Evolutionary conservation across 2,797 vertebrate species (phyloP), one percentile per base, ranked within the genome.

Genomic region (Microctenopoma steveboyesi): DNA sequence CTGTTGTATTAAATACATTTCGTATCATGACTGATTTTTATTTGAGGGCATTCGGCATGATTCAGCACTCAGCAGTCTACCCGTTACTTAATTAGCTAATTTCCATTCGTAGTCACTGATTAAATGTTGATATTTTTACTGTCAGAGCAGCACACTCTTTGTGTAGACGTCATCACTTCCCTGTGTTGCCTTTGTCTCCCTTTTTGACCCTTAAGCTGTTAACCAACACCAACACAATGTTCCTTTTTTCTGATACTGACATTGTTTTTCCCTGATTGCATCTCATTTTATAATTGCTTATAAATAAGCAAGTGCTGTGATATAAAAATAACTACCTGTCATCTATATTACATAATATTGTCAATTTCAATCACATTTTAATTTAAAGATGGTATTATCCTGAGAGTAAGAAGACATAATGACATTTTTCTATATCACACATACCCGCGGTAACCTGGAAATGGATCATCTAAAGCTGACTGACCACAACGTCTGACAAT

Each of bases 111-210:
- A 43, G 68, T 46, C 46, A 39, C 28, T 52, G 63, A 82, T 80
- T 72, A 67, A 82, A 67, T 79, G 61, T 65, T 76, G 70, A 51
- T 78, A 72, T 61, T 69, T 33, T 55, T 71, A 69, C 46, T 64
- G 73, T 80, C 74, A 78, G 47, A 74, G 60, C 69, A 76, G 43
- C 42, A 27, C 11, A 22, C 14, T 52, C 1, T 82, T 80, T 61
- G 52, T 76, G 54, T 69, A 45, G 40, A 61, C 40, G 16, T 35
- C 48, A 40, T 5, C 39, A 58, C 33, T 54, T 57, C 39, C 33
- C n/a, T 63, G 46, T 14, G 3, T 63, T 52, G 18, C 30, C 42
- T 15, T 42, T 64, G 7, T 58, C 37, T 76, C n/a, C 9, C 8
- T 40, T 50, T 63, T 47, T 65, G 9, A 64, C 56, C 39, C 16